Conservation (phyloP, 2,113 vertebrate species). For the Maylandia zebra region DNA sequence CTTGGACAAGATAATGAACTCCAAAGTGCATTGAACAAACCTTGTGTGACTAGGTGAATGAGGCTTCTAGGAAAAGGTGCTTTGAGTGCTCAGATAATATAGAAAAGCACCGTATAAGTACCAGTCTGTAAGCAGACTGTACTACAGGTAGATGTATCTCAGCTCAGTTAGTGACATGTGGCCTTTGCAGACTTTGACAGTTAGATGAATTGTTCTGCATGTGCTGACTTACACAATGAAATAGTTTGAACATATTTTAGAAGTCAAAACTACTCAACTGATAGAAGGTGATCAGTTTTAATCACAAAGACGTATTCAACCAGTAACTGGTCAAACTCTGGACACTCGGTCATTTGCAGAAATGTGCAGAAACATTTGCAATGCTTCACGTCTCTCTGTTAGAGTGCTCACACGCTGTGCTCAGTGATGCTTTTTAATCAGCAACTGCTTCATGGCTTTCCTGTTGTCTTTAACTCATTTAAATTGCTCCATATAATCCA, state of each 20-base stretch:
- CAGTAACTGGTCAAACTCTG: background rate
- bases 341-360: slow-evolving; percentile 8
- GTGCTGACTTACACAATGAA: background rate
- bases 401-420: background rate
- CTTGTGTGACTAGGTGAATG: background rate
- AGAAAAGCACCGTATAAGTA: background rate
- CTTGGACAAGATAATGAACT: background rate
- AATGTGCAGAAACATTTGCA: background rate
- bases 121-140: background rate
- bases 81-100: background rate
- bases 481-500: background rate
- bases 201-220: background rate
- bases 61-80: background rate
- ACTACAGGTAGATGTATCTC: background rate
- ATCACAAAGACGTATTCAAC: background rate
- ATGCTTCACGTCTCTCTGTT: background rate
- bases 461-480: background rate
- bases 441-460: background rate
- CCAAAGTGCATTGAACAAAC: background rate
- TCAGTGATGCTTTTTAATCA: background rate
- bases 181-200: background rate
- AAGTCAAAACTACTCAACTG: background rate
- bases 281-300: background rate
- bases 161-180: background rate
- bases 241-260: background rate